Conservation (phyloP, 37 sponge, comb jelly and placozoan species). For the Eunapius fragilis region DNA sequence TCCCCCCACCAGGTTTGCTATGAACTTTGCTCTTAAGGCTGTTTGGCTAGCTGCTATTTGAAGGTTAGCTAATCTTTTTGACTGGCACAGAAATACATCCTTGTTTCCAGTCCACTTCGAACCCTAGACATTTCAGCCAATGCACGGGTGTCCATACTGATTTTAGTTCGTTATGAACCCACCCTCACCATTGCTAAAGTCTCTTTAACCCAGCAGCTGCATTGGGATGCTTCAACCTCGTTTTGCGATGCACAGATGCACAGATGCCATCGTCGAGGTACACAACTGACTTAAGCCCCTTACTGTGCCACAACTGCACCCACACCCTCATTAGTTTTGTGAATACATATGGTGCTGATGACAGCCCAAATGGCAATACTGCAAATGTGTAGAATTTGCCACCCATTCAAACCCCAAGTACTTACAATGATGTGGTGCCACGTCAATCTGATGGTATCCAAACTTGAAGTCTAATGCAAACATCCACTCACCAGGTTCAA, state of each 20-base stretch:
- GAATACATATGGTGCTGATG: too few species aligned
- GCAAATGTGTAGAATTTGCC: constrained; percentile 14
- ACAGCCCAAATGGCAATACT: constrained; percentile 50
- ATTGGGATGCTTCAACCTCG: not conserved
- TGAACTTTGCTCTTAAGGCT: not conserved
- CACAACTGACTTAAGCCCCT: too few species aligned
- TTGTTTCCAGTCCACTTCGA: constrained; percentile 6
- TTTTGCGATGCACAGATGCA: not conserved
- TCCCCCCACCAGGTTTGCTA: constrained; percentile 33
- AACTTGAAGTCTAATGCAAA: constrained; percentile 29
- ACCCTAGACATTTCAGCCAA: constrained; percentile 16
- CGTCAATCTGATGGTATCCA: constrained; percentile 37
- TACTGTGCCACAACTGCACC: too few species aligned
- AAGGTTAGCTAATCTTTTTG: not conserved
- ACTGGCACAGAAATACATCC: constrained; percentile 19
- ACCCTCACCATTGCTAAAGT: constrained; percentile 12
- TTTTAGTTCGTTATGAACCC: constrained; percentile 3
- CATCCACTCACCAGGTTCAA: constrained; percentile 16
- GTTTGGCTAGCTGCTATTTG: not conserved
- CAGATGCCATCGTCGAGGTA: constrained; percentile 13
- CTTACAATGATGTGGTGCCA: constrained; percentile 3
- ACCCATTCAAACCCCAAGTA: constrained; percentile 43
- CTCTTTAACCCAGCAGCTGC: not conserved
- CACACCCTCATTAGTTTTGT: too few species aligned
- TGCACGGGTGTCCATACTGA: constrained; percentile 3